Evolutionary conservation across 92 coral and sea anemone species (phyloP).

Genomic region (Micromussa lordhowensis): DNA sequence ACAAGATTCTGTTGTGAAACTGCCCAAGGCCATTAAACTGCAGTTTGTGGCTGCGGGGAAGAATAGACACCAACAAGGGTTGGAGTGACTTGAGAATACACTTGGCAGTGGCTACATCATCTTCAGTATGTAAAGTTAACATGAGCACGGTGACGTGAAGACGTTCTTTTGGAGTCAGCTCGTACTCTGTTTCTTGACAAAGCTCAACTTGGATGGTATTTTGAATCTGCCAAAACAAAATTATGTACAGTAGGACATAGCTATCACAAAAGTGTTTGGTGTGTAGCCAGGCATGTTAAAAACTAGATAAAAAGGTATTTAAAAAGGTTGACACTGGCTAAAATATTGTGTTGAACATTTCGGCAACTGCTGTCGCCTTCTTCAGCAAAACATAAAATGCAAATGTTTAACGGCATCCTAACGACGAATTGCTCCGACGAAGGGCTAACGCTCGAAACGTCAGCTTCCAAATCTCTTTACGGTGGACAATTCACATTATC

Average conservation of each 20-base stretch:
- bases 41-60: constrained; percentile 62
- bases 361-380: too few species aligned
- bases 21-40: constrained; percentile 63
- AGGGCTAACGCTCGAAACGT: too few species aligned
- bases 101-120: constrained; percentile 64
- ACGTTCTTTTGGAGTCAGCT: constrained; percentile 50
- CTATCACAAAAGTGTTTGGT: neutral
- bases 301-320: too few species aligned
- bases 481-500: too few species aligned
- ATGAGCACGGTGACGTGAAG: constrained; percentile 80
- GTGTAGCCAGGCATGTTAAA: too few species aligned
- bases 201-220: constrained; percentile 13
- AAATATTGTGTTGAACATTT: too few species aligned
- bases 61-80: constrained; percentile 60
- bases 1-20: constrained; percentile 68
- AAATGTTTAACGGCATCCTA: too few species aligned
- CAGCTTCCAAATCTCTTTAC: too few species aligned
- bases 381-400: too few species aligned
- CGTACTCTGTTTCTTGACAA: constrained; percentile 30
- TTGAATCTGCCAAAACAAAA: constrained; percentile 57
- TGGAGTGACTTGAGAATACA: constrained; percentile 78
- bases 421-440: too few species aligned
- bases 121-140: constrained; percentile 69
- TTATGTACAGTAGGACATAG: neutral
- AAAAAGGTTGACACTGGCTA: too few species aligned